Conservation (phyloP, 2,113 vertebrate genomes). For the Abramis brama region DNA sequence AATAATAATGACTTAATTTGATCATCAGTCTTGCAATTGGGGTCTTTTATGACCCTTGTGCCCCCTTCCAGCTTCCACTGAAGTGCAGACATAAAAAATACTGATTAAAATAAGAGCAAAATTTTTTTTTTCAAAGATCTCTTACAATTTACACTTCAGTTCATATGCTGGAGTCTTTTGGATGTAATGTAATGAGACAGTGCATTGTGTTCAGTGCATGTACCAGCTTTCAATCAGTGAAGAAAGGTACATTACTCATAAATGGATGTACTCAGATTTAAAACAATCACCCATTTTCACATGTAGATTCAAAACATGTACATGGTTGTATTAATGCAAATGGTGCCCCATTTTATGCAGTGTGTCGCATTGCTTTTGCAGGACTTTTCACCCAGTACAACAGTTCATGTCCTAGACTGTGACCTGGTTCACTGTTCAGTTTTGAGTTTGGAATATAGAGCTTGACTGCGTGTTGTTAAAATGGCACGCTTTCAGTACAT, state of each 20-base stretch:
- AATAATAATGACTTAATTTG: slow-evolving; percentile 41
- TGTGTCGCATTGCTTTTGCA: background rate
- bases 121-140: background rate
- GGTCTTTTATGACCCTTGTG: background rate
- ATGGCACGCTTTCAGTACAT: too few species aligned
- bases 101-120: background rate
- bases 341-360: background rate
- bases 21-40: slow-evolving; percentile 24
- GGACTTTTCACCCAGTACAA: background rate
- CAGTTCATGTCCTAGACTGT: background rate
- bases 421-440: background rate
- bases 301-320: background rate
- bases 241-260: background rate
- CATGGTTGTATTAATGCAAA: background rate
- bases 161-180: background rate
- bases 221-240: background rate
- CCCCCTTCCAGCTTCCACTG: background rate
- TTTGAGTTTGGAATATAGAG: background rate
- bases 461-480: too few species aligned
- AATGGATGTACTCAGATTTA: background rate
- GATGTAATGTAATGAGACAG: background rate
- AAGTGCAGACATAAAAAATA: background rate
- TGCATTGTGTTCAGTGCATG: background rate
- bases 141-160: background rate
- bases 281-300: background rate